These are phyloP conservation scores for Sebastes steindachneri DNA, from an alignment of 2,797 vertebrate species.

Conservation along the genomic window DNA sequence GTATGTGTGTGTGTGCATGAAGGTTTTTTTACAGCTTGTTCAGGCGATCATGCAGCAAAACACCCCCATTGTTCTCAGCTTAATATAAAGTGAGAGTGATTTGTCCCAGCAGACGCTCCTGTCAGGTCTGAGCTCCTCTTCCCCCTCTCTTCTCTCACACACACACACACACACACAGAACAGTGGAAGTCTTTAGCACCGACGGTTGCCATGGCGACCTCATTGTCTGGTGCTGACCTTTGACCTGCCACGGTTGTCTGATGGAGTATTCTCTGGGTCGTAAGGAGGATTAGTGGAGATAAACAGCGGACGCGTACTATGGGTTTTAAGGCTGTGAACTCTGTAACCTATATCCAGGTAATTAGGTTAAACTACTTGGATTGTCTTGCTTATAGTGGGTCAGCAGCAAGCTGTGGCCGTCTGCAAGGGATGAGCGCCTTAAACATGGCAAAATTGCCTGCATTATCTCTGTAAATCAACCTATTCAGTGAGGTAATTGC, in stretches of 20 bases:
- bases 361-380: constrained; percentile 63
- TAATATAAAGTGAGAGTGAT: constrained; percentile 59
- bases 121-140: constrained; percentile 42
- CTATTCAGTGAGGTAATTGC: background rate
- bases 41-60: background rate
- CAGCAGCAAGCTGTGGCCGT: constrained; percentile 7
- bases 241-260: constrained; percentile 69
- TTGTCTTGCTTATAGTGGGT: constrained; percentile 23
- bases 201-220: constrained; percentile 69
- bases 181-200: constrained; percentile 50
- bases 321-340: constrained; percentile 62
- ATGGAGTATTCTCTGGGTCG: constrained; percentile 64
- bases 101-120: constrained; percentile 53
- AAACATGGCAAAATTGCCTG: background rate
- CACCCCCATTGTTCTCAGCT: constrained; percentile 33
- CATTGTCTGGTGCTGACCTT: constrained; percentile 74
- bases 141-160: constrained; percentile 32
- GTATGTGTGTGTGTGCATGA: background rate
- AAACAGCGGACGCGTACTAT: constrained; percentile 47
- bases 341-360: constrained; percentile 72
- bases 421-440: background rate
- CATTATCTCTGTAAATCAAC: background rate
- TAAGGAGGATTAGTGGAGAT: constrained; percentile 78
- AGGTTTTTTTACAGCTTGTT: background rate
- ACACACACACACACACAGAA: background rate